These are phyloP conservation scores for Microplitis deprimator DNA, from an alignment of 2,888 invertebrate genomes.

Conservation along the genomic window DNA sequence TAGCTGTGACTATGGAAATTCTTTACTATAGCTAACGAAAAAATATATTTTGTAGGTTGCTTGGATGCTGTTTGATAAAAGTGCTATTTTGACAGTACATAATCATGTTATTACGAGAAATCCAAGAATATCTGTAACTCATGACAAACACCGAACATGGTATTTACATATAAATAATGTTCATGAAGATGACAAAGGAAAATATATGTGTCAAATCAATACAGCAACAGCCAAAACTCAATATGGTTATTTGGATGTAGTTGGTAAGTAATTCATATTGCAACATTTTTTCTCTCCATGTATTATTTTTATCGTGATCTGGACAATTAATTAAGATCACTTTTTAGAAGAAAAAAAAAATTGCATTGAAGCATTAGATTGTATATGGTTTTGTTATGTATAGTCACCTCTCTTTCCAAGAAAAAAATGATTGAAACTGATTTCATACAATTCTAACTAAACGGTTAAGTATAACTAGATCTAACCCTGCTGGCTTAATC, in stretches of 20 bases:
- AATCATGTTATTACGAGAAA: conserved; percentile 95
- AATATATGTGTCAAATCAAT: conserved; percentile 96
- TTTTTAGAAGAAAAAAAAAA: no score
- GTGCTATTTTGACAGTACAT: conserved; percentile 92
- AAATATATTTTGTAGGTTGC: conserved; percentile 80
- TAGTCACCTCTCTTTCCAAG: no score
- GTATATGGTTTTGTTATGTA: no score
- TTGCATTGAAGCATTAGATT: no score
- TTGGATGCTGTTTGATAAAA: conserved; percentile 97
- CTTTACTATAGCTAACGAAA: no score
- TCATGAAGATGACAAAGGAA: conserved; percentile 90
- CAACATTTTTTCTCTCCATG: neutral
- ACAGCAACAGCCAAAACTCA: conserved; percentile 94
- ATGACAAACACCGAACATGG: conserved; percentile 94
- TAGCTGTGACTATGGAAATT: no score
- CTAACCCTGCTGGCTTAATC: no score
- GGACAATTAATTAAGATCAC: no score
- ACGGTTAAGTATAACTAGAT: no score
- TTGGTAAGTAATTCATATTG: conserved; percentile 78
- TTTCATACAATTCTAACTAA: no score
- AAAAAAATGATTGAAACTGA: no score
- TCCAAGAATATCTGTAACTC: conserved; percentile 91
- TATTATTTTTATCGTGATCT: neutral
- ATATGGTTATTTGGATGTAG: conserved; percentile 92
- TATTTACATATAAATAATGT: conserved; percentile 93